These are phyloP conservation scores for Myotis brandtii DNA, from an alignment of 2,113 vertebrate species.

Conservation along the genomic window DNA sequence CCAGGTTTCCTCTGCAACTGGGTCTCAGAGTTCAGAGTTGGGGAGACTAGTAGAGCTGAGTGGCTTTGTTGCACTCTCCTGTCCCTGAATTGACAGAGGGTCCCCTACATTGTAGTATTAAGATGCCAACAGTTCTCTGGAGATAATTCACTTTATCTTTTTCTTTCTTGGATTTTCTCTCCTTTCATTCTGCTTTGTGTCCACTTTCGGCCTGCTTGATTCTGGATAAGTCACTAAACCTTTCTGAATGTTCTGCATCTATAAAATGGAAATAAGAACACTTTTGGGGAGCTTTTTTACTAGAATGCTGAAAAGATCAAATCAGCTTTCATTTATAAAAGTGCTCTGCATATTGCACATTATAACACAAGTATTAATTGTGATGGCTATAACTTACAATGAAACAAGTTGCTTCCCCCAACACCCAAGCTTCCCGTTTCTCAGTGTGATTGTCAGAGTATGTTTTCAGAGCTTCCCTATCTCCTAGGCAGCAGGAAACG, in stretches of 20 bases:
- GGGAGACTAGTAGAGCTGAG: neutral
- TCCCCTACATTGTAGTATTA: neutral
- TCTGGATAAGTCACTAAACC: neutral
- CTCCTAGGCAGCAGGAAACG: neutral
- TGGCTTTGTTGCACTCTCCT: neutral
- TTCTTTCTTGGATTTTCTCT: neutral
- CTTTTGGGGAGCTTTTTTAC: neutral
- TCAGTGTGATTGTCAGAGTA: neutral
- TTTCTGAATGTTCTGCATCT: neutral
- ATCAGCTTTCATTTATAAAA: constrained; percentile 35
- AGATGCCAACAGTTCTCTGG: neutral
- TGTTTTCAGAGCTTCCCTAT: neutral
- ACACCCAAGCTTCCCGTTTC: neutral
- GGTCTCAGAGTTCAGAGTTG: neutral
- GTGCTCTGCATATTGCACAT: neutral
- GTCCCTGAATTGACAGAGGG: neutral
- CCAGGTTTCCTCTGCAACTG: neutral
- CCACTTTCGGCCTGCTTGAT: neutral
- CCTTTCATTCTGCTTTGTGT: neutral
- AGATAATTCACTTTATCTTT: neutral
- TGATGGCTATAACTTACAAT: neutral
- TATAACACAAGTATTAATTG: neutral
- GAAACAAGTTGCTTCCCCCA: constrained; percentile 1
- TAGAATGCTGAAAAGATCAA: neutral
- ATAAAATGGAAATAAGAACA: neutral